phyloP scores from a whole-genome alignment of 2,797 vertebrate genomes.

The Rousettus madagascariensis region DNA sequence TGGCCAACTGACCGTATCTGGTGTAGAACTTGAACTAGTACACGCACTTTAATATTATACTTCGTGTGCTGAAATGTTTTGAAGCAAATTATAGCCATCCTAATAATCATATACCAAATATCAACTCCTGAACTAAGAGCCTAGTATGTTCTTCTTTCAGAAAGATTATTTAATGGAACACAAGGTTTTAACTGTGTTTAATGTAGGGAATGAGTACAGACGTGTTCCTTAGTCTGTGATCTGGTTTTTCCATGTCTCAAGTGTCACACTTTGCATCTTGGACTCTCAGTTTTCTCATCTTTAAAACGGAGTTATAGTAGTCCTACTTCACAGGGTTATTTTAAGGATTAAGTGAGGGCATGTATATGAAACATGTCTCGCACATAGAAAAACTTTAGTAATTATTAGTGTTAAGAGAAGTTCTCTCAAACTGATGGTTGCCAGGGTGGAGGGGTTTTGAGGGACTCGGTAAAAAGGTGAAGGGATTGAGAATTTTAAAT shows the following conservation, averaged over 20 bases:
- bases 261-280: not conserved
- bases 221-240: not conserved
- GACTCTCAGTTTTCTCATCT: not conserved
- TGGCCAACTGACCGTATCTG: not conserved
- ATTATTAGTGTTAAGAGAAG: not conserved
- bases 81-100: not conserved
- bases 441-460: too few relatives aligned
- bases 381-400: not conserved
- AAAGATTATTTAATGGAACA: constrained; percentile 3
- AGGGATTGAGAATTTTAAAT: too few relatives aligned
- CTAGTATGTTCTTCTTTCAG: not conserved
- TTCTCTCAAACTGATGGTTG: too few relatives aligned
- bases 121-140: not conserved
- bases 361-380: not conserved
- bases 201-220: not conserved
- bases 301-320: not conserved
- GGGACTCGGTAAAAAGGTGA: too few relatives aligned
- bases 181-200: not conserved
- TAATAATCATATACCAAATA: not conserved
- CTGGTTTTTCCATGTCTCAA: not conserved
- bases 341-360: not conserved
- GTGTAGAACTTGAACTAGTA: not conserved
- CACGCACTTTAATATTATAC: fast-evolving
- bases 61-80: not conserved
- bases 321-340: not conserved